Conservation (phyloP, 2,888 invertebrate genomes). For the Beris morrisii region DNA sequence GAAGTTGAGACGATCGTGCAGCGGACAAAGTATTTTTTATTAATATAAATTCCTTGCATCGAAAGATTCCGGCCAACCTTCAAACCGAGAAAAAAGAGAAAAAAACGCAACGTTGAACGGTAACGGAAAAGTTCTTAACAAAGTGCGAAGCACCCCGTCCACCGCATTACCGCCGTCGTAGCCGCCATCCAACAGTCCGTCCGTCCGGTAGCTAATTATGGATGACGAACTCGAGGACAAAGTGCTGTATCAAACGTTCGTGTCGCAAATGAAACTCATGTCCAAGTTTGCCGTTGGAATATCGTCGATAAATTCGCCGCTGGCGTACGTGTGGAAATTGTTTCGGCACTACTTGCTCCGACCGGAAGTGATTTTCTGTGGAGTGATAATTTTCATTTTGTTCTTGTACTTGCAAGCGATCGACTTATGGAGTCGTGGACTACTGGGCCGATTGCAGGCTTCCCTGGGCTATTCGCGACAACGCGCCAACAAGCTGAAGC, state of each 20-base stretch:
- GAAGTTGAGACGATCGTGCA: no score
- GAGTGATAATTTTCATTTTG: constrained; percentile 69
- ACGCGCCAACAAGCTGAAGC: constrained; percentile 47
- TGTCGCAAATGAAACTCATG: constrained; percentile 82
- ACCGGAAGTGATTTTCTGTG: constrained; percentile 77
- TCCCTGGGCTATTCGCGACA: constrained; percentile 48
- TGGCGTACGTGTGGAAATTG: constrained; percentile 77
- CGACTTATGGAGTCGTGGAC: constrained; percentile 77
- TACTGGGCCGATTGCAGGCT: constrained; percentile 60
- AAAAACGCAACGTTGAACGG: no score
- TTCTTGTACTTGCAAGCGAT: constrained; percentile 81
- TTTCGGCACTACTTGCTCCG: constrained; percentile 76
- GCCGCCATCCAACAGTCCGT: neutral
- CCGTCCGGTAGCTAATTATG: constrained; percentile 58
- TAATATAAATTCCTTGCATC: no score
- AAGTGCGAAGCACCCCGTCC: neutral
- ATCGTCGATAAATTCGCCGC: constrained; percentile 71
- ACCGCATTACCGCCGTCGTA: neutral
- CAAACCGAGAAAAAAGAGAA: no score
- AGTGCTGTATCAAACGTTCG: constrained; percentile 83
- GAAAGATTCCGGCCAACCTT: no score
- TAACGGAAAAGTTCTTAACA: neutral
- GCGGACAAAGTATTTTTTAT: no score
- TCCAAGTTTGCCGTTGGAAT: constrained; percentile 79
- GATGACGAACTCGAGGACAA: constrained; percentile 91